Conservation (phyloP, 2,113 vertebrate species). For the Haplochromis vanheusdeni region DNA sequence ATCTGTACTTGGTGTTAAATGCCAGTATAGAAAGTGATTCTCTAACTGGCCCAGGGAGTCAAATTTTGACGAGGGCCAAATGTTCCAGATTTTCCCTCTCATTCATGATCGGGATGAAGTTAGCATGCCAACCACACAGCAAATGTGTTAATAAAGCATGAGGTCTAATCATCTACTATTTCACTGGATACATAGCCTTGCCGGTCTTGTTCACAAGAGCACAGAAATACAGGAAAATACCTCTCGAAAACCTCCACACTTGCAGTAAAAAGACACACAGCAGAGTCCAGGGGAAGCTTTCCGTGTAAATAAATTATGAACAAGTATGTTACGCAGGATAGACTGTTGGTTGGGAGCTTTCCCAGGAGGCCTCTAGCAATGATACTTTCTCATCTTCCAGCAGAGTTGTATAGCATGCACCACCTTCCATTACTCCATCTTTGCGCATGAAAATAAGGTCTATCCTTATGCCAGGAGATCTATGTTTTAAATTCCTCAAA, state of each 20-base stretch:
- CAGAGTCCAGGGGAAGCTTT: slow-evolving; percentile 34
- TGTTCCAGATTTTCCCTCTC: neutral
- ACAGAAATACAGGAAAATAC: slow-evolving; percentile 4
- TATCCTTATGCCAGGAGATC: neutral
- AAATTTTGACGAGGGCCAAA: slow-evolving; percentile 21
- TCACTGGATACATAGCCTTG: neutral
- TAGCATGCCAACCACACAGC: slow-evolving; percentile 3
- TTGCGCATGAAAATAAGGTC: slow-evolving; percentile 4
- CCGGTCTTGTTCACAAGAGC: neutral
- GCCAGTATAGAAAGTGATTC: slow-evolving; percentile 26
- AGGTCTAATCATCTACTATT: slow-evolving; percentile 44
- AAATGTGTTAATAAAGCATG: slow-evolving; percentile 39
- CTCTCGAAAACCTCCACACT: slow-evolving; percentile 25
- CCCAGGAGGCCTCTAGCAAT: slow-evolving; percentile 48
- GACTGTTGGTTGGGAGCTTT: slow-evolving; percentile 47
- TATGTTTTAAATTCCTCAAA: neutral
- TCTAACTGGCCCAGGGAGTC: slow-evolving; percentile 16
- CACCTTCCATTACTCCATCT: slow-evolving; percentile 33
- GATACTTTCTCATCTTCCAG: slow-evolving; percentile 56
- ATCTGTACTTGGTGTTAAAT: slow-evolving; percentile 40
- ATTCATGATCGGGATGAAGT: slow-evolving; percentile 4
- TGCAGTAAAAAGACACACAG: slow-evolving; percentile 34
- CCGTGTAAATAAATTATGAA: slow-evolving; percentile 64
- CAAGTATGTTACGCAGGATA: slow-evolving; percentile 51
- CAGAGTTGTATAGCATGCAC: slow-evolving; percentile 21